Base-by-base conservation (phyloP, 2,797 vertebrate genomes). In the Gallinago solitaria region DNA sequence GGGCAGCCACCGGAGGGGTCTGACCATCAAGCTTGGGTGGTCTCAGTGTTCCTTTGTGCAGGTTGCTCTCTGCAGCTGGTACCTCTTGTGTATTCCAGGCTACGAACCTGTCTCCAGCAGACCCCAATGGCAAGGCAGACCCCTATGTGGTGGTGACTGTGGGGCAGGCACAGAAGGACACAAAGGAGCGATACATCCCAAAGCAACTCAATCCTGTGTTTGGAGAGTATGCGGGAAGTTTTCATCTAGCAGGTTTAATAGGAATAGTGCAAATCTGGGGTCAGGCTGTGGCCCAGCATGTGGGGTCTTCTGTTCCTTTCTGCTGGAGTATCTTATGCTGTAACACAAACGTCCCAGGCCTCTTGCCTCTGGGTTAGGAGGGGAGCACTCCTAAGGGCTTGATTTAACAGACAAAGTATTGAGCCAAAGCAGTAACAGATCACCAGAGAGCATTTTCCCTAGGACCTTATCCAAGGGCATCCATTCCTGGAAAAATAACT, bases 181-280 rank as follows among this genome's bases (percentile, higher is more conserved):
- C 98, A 60, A 99, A 98, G 95, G 99, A 99, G 1, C 97, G 98
- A 90, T 99, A 99, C 92, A 99, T 99, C 96, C 98, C 99, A 74
- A 99, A 99, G 96, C 99, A 99, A 90, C 98, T 99, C 75, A 99
- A 99, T 96, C 99, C 99, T 5, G 97, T 98, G 51, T 99, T 99
- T 85, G 99, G 99, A 98, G 99, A 99, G 99, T 99, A 97, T 94
- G 98, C 59, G 68, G 97, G 68, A 91, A 32, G 8, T 15, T 88
- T 86, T 93, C 8, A 7, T 65, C 25, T 61, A 25, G 14, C 33
- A 54, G 41, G 35, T 74, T 88, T 70, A 83, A 79, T 10, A 37
- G 61, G 80, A 93, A 83, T 67, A 85, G 61, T 83, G 65, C 11
- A 60, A 35, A 78, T 54, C 13, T 43, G 50, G 48, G 69, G 5